Base-by-base conservation (phyloP, 2,113 vertebrate species). In the Pogona vitticeps region DNA sequence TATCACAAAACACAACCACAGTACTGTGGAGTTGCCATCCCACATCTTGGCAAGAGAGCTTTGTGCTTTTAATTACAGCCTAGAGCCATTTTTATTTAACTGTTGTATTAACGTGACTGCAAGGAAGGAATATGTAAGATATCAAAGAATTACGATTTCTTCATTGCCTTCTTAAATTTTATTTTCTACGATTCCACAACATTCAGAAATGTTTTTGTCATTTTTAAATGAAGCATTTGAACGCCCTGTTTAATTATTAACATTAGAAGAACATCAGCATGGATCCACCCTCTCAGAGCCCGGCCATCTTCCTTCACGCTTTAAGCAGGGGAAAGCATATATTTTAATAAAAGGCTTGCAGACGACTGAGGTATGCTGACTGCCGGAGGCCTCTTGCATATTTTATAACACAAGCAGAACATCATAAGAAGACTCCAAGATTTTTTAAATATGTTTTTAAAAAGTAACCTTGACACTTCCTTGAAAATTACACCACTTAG, bases 21-120 rank as follows among this genome's bases (percentile, higher is more conserved):
- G 38, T 3, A 46, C 68, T 63, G 52, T 3, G 33, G 36, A 80
- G 59, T 56, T 72, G 3, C 85, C 68, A 20, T 73, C 78, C 38
- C 17, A 46, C 75, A 38, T 86, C 79, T 21, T 58, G 46, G 78
- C 81, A 65, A 81, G 79, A 76, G 17, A 86, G 79, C 78, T 75
- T 63, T 81, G 78, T 75, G 85, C 70, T 86, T 86, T 81, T 86
- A 81, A 81, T 86, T 73, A 72, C 77, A 46, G 76, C 85, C 78
- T 65, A 7, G 1, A 86, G 70, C 40, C 58, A 63, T 72, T 73
- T n/a, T 80, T 86, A 61, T 42, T 86, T 80, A 31, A 80, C 31
- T 84, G 38, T 31, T 31, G 58, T 76, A 76, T 63, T 65, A 46
- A 63, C 61, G 56, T 70, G 58, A 59, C 70, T 80, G 52, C 36